Evolutionary conservation across 2,888 invertebrate species (phyloP).

Genomic region (Aproaerema taeniolella): DNA sequence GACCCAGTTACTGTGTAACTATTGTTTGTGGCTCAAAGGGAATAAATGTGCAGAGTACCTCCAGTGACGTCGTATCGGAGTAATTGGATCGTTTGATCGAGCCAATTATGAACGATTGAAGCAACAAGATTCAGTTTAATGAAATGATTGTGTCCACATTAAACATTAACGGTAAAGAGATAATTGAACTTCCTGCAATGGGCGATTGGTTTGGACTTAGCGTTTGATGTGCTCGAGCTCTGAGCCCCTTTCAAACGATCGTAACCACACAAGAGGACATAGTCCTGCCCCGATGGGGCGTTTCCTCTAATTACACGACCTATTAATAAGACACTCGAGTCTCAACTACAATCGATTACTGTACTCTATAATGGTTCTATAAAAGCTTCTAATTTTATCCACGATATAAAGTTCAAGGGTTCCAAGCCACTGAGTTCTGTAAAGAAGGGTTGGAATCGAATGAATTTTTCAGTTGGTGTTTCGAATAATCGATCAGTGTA

Average conservation of each 20-base stretch:
- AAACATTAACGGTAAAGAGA: conserved; percentile 69
- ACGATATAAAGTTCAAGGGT: conserved; percentile 26
- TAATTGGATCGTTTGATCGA: conserved; percentile 51
- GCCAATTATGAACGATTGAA: conserved; percentile 60
- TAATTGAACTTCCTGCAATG: conserved; percentile 74
- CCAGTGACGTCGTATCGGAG: conserved; percentile 14
- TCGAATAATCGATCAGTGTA: conserved; percentile 15
- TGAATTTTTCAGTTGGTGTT: conserved; percentile 3
- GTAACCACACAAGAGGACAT: conserved; percentile 39
- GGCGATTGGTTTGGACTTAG: conserved; percentile 53
- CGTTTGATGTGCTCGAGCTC: conserved; percentile 34
- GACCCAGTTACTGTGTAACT: conserved; percentile 12
- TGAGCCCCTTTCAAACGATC: conserved; percentile 58
- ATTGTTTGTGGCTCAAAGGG: conserved; percentile 12
- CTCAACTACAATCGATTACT: conserved; percentile 55
- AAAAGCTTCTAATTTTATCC: conserved; percentile 33
- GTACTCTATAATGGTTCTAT: conserved; percentile 42
- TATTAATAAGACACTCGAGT: conserved; percentile 61
- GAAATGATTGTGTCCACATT: conserved; percentile 74
- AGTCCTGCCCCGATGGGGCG: conserved; percentile 59
- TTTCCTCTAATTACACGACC: conserved; percentile 73
- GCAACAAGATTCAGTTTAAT: conserved; percentile 65
- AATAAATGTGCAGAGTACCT: conserved; percentile 20
- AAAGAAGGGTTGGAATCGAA: conserved; percentile 1
- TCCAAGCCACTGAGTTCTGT: neutral